phyloP scores from a whole-genome alignment of 2,113 vertebrate species.

The Chloropsis cyanopogon region DNA sequence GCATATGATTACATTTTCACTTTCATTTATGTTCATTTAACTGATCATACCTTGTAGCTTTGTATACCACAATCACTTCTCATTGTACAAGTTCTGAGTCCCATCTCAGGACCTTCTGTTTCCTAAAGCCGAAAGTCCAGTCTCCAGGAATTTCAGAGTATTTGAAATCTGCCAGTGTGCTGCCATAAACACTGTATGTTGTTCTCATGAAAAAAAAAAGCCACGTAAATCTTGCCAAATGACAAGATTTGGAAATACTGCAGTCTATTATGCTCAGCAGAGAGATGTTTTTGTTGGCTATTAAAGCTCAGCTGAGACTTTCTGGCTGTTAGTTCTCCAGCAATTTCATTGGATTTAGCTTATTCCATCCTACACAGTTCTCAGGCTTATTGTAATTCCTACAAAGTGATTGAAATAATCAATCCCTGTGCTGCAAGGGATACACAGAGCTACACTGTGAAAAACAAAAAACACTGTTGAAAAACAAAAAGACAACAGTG shows the following conservation, averaged over 20 bases:
- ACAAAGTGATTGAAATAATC: background rate
- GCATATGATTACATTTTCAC: background rate
- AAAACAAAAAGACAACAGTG: background rate
- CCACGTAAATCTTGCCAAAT: background rate
- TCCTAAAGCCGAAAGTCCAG: background rate
- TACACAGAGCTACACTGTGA: background rate
- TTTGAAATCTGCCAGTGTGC: background rate
- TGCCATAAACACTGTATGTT: background rate
- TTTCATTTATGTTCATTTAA: background rate
- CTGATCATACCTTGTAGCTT: background rate
- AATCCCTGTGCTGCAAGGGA: background rate
- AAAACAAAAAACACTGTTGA: background rate
- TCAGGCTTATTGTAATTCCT: conserved; percentile 14
- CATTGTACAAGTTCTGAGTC: background rate
- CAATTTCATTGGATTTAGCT: conserved; percentile 14
- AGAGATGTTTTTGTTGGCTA: conserved; percentile 33
- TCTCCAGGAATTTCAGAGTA: background rate
- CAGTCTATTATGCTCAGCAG: background rate
- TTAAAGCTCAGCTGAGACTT: background rate
- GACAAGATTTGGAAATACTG: background rate
- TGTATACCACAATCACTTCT: accelerated
- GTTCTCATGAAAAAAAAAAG: background rate
- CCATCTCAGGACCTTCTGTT: background rate
- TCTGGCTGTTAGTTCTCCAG: background rate
- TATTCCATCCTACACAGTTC: conserved; percentile 20